These are phyloP conservation scores for Stegodyphus dumicola DNA, from an alignment of 1,140 invertebrate genomes.

Conservation along the genomic window DNA sequence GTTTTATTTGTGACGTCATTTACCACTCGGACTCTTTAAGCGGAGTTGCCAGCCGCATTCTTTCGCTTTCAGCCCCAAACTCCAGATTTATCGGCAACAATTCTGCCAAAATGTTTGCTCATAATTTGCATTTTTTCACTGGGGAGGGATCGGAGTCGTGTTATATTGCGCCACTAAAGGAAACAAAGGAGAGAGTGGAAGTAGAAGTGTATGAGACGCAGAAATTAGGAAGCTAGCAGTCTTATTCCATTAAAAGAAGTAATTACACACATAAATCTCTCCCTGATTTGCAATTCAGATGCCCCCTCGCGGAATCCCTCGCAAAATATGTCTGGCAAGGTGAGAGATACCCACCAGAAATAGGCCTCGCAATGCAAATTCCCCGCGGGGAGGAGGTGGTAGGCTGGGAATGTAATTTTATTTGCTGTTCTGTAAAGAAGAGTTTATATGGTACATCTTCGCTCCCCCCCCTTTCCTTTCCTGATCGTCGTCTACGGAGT, in stretches of 20 bases:
- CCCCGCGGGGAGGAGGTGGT: not conserved
- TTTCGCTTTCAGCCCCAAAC: not conserved
- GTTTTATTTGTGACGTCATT: not conserved
- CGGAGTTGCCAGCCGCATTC: slow-evolving; percentile 2
- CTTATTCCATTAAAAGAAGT: slow-evolving; percentile 61
- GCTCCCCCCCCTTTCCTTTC: not conserved
- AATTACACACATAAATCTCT: slow-evolving; percentile 58
- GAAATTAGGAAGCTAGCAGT: slow-evolving; percentile 57
- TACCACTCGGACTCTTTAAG: slow-evolving; percentile 26
- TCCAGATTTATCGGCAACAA: slow-evolving; percentile 54
- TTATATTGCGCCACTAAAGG: not conserved
- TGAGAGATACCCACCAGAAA: not conserved
- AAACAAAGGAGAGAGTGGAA: not conserved
- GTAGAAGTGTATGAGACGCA: not conserved
- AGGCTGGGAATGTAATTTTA: slow-evolving; percentile 32
- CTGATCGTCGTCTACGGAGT: slow-evolving; percentile 14
- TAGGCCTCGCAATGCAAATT: not conserved
- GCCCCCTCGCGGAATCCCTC: slow-evolving; percentile 1
- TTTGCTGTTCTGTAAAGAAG: slow-evolving; percentile 15
- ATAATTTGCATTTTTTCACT: slow-evolving; percentile 59
- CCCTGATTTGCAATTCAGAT: slow-evolving; percentile 60
- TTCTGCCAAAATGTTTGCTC: slow-evolving; percentile 56
- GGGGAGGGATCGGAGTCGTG: not conserved
- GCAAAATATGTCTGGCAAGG: slow-evolving; percentile 29
- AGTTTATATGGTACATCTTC: not conserved